Evolutionary conservation across 2,888 invertebrate species (phyloP).

Genomic region (Latheticus oryzae): DNA sequence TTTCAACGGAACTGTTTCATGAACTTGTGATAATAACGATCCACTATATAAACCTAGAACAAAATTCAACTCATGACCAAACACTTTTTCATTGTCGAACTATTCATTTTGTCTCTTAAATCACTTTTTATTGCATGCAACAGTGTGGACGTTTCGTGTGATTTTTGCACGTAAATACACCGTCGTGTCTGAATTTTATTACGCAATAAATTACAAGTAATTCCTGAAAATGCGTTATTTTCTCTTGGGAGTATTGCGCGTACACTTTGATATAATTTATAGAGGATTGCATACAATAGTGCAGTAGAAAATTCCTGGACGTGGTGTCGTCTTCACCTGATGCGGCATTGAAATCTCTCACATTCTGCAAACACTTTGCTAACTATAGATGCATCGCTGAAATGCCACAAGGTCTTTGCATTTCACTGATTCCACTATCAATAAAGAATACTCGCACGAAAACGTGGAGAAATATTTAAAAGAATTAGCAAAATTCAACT

Average conservation of each 20-base stretch:
- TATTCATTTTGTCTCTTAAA: too few species aligned
- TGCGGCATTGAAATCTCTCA: slow-evolving; percentile 43
- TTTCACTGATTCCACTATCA: too few species aligned
- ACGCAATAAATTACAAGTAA: slow-evolving; percentile 23
- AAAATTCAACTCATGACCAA: not conserved
- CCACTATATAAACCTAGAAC: slow-evolving; percentile 66
- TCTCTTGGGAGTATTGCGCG: slow-evolving; percentile 9
- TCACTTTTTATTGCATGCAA: too few species aligned
- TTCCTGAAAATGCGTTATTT: slow-evolving; percentile 24
- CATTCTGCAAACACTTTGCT: slow-evolving; percentile 32
- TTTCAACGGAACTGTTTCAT: slow-evolving; percentile 73
- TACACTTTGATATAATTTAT: slow-evolving; percentile 25
- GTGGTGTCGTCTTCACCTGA: slow-evolving; percentile 29
- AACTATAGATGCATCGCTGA: slow-evolving; percentile 40
- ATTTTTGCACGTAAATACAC: slow-evolving; percentile 1
- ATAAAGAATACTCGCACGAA: too few species aligned
- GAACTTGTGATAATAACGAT: slow-evolving; percentile 67
- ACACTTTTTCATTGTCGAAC: not conserved
- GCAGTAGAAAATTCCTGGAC: slow-evolving; percentile 20
- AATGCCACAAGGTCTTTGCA: slow-evolving; percentile 40
- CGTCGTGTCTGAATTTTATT: slow-evolving; percentile 23
- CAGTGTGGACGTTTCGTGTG: too few species aligned
- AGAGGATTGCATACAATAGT: slow-evolving; percentile 17
- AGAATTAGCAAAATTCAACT: too few species aligned
- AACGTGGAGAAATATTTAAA: too few species aligned